Percentiles rank a stretch among this genome's conserved stretches.
Evolutionary conservation across 2,888 invertebrate species (phyloP).

Genomic region (Schizaphis graminum): DNA sequence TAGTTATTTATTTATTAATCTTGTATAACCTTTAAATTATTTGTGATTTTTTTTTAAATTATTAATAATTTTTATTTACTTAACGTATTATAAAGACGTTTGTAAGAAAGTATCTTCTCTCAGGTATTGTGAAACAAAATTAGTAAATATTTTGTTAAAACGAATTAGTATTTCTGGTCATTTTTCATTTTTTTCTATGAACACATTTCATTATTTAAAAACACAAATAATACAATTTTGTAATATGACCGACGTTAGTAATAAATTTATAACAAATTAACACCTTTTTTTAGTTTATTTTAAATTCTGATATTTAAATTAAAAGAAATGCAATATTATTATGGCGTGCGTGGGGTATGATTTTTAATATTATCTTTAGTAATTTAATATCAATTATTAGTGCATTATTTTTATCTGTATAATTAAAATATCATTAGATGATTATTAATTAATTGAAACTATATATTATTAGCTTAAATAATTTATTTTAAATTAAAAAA

Average conservation of each 20-base stretch:
- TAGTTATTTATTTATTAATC: too few species aligned
- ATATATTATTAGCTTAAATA: too few species aligned
- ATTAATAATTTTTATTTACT: not conserved
- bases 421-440: too few species aligned
- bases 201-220: not conserved
- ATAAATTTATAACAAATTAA: not conserved
- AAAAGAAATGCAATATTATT: too few species aligned
- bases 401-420: too few species aligned
- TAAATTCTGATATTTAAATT: not conserved
- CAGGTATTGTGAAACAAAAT: not conserved
- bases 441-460: too few species aligned
- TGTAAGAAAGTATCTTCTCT: not conserved
- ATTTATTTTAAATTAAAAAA: not conserved
- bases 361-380: too few species aligned
- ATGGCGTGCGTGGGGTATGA: too few species aligned
- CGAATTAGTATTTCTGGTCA: not conserved
- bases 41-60: not conserved
- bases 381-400: too few species aligned
- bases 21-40: not conserved
- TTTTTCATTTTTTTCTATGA: not conserved
- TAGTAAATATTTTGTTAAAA: not conserved
- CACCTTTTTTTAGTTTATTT: not conserved
- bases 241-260: not conserved
- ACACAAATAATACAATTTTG: not conserved
- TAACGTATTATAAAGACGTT: not conserved